Percentiles rank a stretch among this genome's conserved stretches.
Evolutionary conservation across 1,140 invertebrate species (phyloP).

Genomic region (Drosophila ogumai): DNA sequence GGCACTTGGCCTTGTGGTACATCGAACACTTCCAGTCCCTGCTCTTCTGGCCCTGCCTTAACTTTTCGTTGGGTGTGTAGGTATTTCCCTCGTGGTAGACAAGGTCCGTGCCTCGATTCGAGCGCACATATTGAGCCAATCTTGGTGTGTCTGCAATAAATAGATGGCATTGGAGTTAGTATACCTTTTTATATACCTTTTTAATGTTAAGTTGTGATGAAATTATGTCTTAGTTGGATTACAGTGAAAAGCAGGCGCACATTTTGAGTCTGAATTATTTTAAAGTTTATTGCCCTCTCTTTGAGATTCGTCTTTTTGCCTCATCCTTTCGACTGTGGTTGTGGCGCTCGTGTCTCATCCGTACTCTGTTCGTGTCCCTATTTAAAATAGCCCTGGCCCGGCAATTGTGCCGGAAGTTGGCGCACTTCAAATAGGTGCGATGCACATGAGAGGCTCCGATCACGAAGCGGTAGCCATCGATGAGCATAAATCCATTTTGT

Average conservation of each 20-base stretch:
- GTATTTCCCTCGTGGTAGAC: conserved; percentile 78
- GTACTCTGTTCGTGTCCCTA: conserved; percentile 59
- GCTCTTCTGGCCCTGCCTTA: conserved; percentile 61
- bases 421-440: conserved; percentile 77
- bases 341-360: conserved; percentile 57
- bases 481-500: conserved; percentile 24
- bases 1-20: conserved; percentile 83
- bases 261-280: conserved; percentile 29
- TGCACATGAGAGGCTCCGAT: conserved; percentile 47
- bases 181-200: background rate
- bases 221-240: conserved; percentile 2
- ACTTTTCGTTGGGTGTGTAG: conserved; percentile 83
- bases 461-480: conserved; percentile 74
- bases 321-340: conserved; percentile 52
- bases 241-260: conserved; percentile 64
- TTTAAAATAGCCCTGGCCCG: conserved; percentile 73
- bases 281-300: conserved; percentile 55
- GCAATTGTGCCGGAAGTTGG: conserved; percentile 71
- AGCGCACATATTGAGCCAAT: conserved; percentile 71
- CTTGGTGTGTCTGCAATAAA: conserved; percentile 19
- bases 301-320: conserved; percentile 1
- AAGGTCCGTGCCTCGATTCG: conserved; percentile 76
- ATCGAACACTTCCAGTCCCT: conserved; percentile 84
- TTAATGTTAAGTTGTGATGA: conserved; percentile 14
- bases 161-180: background rate